Evolutionary conservation across 2,113 vertebrate genomes (phyloP).

Genomic region (Mustela lutreola): DNA sequence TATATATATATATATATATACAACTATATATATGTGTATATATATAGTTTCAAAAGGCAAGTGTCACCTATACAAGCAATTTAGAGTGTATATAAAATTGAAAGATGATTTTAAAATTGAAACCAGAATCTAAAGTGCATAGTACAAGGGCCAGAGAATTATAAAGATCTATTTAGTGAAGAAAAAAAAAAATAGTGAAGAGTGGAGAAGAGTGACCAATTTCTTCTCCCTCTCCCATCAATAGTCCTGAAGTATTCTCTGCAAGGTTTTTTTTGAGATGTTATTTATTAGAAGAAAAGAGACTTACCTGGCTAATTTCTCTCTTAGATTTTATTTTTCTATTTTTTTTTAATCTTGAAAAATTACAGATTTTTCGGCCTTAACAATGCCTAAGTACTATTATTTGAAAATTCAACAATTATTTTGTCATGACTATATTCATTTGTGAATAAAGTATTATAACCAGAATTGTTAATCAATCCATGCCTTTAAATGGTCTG

Average conservation of each 20-base stretch:
- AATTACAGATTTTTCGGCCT: background rate
- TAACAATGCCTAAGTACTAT: background rate
- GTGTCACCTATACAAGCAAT: background rate
- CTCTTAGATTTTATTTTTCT: background rate
- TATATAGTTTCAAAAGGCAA: background rate
- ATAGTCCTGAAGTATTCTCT: background rate
- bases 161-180: background rate
- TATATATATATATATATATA: too few relatives aligned
- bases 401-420: slow-evolving; percentile 3
- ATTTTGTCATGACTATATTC: background rate
- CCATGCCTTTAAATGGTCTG: background rate
- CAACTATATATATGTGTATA: background rate
- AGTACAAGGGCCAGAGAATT: background rate
- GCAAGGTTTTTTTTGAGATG: background rate
- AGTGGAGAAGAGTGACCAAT: background rate
- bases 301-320: background rate
- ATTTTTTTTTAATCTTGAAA: background rate
- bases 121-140: background rate
- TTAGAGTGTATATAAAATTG: background rate
- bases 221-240: background rate
- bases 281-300: slow-evolving; percentile 17
- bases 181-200: background rate
- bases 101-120: slow-evolving; percentile 14
- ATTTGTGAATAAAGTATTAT: background rate
- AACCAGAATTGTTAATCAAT: background rate